Evolutionary conservation across 2,797 vertebrate species (phyloP).

Genomic region (Euthynnus affinis): DNA sequence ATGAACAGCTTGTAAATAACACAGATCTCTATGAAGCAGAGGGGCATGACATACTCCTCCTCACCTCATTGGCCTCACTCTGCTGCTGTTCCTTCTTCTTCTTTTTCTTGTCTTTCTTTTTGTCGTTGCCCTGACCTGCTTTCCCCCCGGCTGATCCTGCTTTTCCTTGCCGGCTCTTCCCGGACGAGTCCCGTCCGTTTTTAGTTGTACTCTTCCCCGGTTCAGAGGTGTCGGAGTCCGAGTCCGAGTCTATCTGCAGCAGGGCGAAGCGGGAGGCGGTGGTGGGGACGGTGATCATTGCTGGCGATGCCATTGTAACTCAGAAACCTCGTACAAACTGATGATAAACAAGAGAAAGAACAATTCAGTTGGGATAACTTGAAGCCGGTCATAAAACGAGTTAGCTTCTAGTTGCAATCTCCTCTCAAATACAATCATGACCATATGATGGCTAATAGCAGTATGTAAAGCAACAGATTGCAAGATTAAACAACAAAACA

Average conservation of each 20-base stretch:
- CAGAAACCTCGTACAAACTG: background rate
- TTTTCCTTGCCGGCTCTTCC: conserved; percentile 86
- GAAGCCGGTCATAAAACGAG: background rate
- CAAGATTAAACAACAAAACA: background rate
- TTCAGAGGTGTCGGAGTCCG: conserved; percentile 90
- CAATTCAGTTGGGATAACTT: conserved; percentile 22
- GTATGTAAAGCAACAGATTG: background rate
- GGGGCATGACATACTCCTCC: background rate
- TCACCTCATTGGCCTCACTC: conserved; percentile 93
- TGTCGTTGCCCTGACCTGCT: conserved; percentile 86
- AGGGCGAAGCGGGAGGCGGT: conserved; percentile 95
- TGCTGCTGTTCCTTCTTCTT: conserved; percentile 95
- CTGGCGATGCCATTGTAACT: conserved; percentile 88
- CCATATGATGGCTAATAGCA: background rate
- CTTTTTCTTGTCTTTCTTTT: conserved; percentile 94
- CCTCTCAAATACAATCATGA: background rate
- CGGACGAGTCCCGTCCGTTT: conserved; percentile 77
- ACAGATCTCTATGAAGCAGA: background rate
- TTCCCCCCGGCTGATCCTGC: conserved; percentile 78
- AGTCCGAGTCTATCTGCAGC: conserved; percentile 94
- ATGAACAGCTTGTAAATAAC: background rate
- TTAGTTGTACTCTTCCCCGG: conserved; percentile 83
- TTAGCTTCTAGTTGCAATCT: conserved; percentile 19
- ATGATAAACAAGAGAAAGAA: conserved; percentile 4
- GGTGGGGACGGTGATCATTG: conserved; percentile 91